These are phyloP conservation scores for Scylla paramamosain DNA, from an alignment of 1,140 invertebrate species.

Conservation along the genomic window DNA sequence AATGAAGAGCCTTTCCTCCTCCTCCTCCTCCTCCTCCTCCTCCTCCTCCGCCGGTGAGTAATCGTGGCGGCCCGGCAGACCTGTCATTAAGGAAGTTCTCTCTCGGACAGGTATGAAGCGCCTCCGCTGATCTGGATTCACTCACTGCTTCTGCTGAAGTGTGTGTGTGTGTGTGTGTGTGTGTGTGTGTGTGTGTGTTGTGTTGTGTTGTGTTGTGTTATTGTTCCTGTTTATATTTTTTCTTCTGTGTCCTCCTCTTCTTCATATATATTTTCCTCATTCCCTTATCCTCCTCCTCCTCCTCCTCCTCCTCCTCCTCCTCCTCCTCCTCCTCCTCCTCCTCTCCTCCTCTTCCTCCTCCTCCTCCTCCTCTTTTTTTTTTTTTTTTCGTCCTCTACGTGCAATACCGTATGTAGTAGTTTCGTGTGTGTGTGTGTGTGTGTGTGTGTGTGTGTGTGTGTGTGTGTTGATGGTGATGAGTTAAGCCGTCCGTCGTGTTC, in stretches of 20 bases:
- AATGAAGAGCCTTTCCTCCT: constrained; percentile 24
- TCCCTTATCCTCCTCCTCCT: no score
- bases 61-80: background rate
- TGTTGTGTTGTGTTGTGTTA: no score
- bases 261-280: no score
- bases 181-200: background rate
- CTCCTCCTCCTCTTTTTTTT: no score
- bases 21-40: background rate
- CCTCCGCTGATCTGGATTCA: background rate
- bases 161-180: constrained; percentile 2
- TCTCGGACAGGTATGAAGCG: background rate
- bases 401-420: no score
- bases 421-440: background rate
- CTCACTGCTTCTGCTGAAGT: background rate
- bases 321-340: no score
- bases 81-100: background rate
- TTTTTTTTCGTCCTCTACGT: no score
- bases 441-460: background rate
- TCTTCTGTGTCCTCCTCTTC: no score
- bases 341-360: no score
- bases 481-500: background rate
- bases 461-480: background rate
- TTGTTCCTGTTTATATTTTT: no score
- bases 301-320: no score
- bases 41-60: background rate